phyloP scores from a whole-genome alignment of 2,797 vertebrate genomes.

The Uromys caudimaculatus region DNA sequence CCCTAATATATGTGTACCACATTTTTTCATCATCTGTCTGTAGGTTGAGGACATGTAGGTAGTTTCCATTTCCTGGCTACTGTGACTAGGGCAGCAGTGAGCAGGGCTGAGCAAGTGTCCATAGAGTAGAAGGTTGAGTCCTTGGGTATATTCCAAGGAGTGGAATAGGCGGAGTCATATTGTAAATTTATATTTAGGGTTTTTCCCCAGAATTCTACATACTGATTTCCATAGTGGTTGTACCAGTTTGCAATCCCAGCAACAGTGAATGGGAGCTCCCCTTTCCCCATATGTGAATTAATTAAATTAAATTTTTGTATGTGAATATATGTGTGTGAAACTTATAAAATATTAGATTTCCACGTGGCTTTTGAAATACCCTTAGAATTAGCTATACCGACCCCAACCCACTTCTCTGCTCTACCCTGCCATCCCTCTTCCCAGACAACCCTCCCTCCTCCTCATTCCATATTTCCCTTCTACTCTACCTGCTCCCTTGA shows the following conservation, averaged over 20 bases:
- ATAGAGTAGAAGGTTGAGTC: neutral
- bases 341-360: neutral
- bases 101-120: neutral
- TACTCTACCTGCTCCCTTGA: neutral
- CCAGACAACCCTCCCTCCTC: neutral
- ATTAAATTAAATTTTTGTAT: neutral
- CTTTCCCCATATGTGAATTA: neutral
- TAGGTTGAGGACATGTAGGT: neutral
- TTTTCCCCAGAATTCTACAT: neutral
- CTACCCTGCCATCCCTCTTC: neutral
- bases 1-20: neutral
- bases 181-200: neutral
- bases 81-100: neutral
- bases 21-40: no score
- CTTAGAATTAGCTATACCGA: neutral
- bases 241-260: neutral
- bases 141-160: neutral
- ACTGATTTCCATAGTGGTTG: neutral
- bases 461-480: neutral
- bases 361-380: neutral
- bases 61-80: neutral
- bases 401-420: neutral
- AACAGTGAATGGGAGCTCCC: no score
- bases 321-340: neutral
- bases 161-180: neutral